phyloP scores from a whole-genome alignment of 2,113 vertebrate species.

The Galemys pyrenaicus region DNA sequence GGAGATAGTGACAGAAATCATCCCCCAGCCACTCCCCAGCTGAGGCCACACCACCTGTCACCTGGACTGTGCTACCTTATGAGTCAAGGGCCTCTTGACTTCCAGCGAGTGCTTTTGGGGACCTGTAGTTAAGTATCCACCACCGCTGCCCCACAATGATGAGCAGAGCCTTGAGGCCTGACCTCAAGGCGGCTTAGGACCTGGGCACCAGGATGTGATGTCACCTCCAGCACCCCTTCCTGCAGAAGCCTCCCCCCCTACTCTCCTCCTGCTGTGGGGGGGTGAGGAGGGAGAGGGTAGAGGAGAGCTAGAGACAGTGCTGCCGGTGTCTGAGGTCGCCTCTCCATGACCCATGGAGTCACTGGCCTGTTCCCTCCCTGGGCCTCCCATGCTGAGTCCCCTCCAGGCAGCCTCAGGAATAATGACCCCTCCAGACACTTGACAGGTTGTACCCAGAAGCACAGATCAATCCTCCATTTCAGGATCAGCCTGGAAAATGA shows the following conservation, averaged over 20 bases:
- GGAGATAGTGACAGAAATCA: neutral
- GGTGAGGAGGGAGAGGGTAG: too few species aligned
- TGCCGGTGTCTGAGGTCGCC: neutral
- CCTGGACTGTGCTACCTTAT: neutral
- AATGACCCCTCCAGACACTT: neutral
- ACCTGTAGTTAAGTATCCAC: neutral
- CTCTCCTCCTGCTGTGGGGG: too few species aligned
- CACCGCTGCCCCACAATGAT: neutral
- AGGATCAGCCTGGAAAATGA: neutral
- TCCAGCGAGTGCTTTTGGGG: neutral
- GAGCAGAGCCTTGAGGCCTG: neutral
- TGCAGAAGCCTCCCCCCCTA: neutral
- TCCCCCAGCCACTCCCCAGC: neutral
- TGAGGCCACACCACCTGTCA: neutral
- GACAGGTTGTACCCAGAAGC: neutral
- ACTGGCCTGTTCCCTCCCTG: neutral
- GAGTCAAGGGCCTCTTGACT: neutral
- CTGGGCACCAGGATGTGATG: too few species aligned
- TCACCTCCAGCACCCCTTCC: neutral
- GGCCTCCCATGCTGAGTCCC: neutral
- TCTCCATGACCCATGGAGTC: neutral
- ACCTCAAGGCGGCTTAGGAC: neutral
- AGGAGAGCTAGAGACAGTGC: too few species aligned
- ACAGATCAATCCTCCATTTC: neutral
- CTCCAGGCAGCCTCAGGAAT: neutral